These are phyloP conservation scores for Dasypus novemcinctus DNA, from an alignment of 2,113 vertebrate species.

Conservation along the genomic window DNA sequence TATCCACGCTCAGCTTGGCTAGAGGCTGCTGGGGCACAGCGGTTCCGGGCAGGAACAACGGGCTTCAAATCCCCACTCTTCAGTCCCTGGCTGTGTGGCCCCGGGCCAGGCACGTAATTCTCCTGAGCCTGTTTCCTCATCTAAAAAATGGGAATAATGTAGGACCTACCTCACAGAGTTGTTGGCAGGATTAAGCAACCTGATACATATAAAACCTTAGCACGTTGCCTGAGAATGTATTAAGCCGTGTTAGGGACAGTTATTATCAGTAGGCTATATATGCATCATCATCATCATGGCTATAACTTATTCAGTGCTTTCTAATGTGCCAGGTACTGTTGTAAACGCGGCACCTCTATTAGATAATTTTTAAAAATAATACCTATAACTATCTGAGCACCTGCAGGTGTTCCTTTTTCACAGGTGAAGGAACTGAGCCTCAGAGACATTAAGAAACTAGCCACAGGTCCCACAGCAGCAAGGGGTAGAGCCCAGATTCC, in stretches of 20 bases:
- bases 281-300: rapidly evolving
- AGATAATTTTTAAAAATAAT: background rate
- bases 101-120: background rate
- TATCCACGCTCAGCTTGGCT: rapidly evolving
- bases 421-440: background rate
- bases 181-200: background rate
- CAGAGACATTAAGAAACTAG: background rate
- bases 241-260: rapidly evolving
- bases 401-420: background rate
- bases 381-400: background rate
- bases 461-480: background rate
- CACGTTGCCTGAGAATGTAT: rapidly evolving
- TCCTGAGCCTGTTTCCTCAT: background rate
- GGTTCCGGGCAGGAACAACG: background rate
- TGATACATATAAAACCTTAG: background rate
- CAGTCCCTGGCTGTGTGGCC: background rate
- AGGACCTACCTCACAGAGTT: background rate
- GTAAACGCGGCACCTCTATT: background rate
- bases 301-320: background rate
- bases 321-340: rapidly evolving
- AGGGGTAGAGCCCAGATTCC: background rate
- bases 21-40: background rate
- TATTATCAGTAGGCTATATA: rapidly evolving
- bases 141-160: background rate
- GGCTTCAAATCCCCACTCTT: background rate